These are phyloP conservation scores for Lochmaea crataegi DNA, from an alignment of 2,888 invertebrate species.

Conservation along the genomic window DNA sequence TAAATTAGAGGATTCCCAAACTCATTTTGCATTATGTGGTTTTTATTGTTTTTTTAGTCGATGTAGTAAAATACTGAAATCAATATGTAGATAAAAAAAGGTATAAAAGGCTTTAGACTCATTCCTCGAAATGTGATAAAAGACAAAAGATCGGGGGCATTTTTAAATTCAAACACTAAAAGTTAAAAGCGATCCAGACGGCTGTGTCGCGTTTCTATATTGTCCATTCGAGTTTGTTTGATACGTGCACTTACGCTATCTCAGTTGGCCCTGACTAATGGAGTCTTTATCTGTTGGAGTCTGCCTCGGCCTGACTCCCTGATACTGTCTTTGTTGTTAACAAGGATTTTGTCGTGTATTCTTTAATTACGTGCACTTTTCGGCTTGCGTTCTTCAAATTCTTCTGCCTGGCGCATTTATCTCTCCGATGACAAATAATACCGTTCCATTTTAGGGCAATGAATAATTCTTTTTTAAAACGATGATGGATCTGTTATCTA, in stretches of 20 bases:
- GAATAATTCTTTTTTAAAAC: too few relatives aligned
- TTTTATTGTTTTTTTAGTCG: slow-evolving; percentile 11
- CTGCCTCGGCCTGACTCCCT: slow-evolving; percentile 55
- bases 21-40: neutral
- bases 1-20: too few relatives aligned
- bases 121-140: slow-evolving; percentile 43
- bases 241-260: slow-evolving; percentile 63
- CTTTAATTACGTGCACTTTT: slow-evolving; percentile 51
- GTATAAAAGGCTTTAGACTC: slow-evolving; percentile 35
- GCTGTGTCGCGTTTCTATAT: slow-evolving; percentile 56
- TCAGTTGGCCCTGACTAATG: slow-evolving; percentile 61
- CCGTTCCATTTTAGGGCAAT: too few relatives aligned
- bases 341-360: slow-evolving; percentile 48
- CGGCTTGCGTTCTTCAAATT: slow-evolving; percentile 38
- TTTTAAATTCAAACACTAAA: slow-evolving; percentile 52
- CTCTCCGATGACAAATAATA: neutral
- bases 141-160: slow-evolving; percentile 50
- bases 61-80: slow-evolving; percentile 7
- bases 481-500: too few relatives aligned
- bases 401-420: neutral
- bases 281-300: slow-evolving; percentile 59
- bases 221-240: slow-evolving; percentile 56
- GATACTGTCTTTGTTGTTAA: slow-evolving; percentile 54
- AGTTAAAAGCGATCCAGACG: slow-evolving; percentile 53
- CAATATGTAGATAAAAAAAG: slow-evolving; percentile 33